Conservation (phyloP, 2,113 vertebrate genomes). For the mouse (Mus musculus) region DNA sequence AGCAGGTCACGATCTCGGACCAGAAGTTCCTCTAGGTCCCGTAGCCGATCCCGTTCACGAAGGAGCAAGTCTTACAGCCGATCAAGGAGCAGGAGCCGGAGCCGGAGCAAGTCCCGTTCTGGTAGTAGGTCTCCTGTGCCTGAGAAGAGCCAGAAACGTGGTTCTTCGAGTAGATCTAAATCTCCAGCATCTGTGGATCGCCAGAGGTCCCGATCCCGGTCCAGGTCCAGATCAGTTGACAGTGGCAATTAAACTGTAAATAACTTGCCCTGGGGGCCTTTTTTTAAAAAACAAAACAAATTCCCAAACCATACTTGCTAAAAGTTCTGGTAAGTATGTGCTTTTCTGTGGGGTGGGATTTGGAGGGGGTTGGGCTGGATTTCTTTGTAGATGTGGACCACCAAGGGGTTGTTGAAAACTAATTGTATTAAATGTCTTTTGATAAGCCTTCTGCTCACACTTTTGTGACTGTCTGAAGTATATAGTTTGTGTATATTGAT, state of each 20-base stretch:
- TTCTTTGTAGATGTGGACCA: slow-evolving; percentile 90
- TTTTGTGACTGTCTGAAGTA: slow-evolving; percentile 90
- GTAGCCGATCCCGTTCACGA: slow-evolving; percentile 92
- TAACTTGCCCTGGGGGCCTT: slow-evolving; percentile 85
- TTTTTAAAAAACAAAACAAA: slow-evolving; percentile 67
- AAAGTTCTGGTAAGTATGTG: slow-evolving; percentile 89
- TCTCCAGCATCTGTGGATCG: slow-evolving; percentile 90
- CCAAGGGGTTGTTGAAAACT: slow-evolving; percentile 86
- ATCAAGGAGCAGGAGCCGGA: slow-evolving; percentile 90
- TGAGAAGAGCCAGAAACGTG: slow-evolving; percentile 91
- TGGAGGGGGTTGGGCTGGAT: slow-evolving; percentile 76
- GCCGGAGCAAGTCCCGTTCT: slow-evolving; percentile 90
- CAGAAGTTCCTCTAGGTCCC: slow-evolving; percentile 93
- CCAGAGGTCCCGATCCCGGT: slow-evolving; percentile 91
- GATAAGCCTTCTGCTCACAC: slow-evolving; percentile 89
- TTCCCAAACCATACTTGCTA: slow-evolving; percentile 89
- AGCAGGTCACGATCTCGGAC: slow-evolving; percentile 94
- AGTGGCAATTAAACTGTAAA: slow-evolving; percentile 93
- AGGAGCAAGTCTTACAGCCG: slow-evolving; percentile 93
- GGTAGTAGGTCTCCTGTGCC: slow-evolving; percentile 91
- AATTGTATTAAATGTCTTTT: slow-evolving; percentile 91
- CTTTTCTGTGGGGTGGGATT: slow-evolving; percentile 84
- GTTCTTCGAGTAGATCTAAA: slow-evolving; percentile 89
- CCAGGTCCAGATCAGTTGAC: slow-evolving; percentile 91
- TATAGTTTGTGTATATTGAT: slow-evolving; percentile 89